Conservation (phyloP, 2,113 vertebrate species). For the Leiothrix lutea region DNA sequence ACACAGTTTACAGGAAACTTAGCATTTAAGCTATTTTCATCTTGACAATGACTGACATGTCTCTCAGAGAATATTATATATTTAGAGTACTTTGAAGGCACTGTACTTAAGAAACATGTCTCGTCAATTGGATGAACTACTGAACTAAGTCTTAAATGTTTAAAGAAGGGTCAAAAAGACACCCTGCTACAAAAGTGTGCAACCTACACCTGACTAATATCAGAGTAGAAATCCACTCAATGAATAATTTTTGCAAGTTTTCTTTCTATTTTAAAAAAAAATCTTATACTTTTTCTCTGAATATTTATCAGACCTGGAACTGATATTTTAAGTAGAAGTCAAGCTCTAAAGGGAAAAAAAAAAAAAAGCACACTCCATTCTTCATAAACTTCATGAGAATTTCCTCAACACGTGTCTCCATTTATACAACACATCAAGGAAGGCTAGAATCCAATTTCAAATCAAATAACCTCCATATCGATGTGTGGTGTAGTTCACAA, state of each 20-base stretch:
- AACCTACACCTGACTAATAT: constrained; percentile 64
- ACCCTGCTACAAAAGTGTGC: constrained; percentile 69
- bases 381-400: constrained; percentile 69
- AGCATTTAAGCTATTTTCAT: constrained; percentile 75
- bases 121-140: constrained; percentile 75
- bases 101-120: constrained; percentile 74
- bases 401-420: constrained; percentile 69
- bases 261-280: constrained; percentile 19
- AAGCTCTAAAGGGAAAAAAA: neutral
- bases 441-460: constrained; percentile 81
- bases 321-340: constrained; percentile 37
- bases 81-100: constrained; percentile 76
- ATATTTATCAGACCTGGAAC: constrained; percentile 62
- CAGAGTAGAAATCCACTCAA: constrained; percentile 68
- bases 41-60: constrained; percentile 77
- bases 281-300: constrained; percentile 48
- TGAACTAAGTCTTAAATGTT: constrained; percentile 84
- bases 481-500: constrained; percentile 70
- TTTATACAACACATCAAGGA: constrained; percentile 76
- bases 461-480: constrained; percentile 79
- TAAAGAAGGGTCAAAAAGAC: constrained; percentile 80
- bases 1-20: constrained; percentile 72
- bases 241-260: constrained; percentile 73
- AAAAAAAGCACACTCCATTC: neutral
- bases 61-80: constrained; percentile 78